Evolutionary conservation across 2,797 vertebrate genomes (phyloP), one percentile per base, ranked within the genome.

Genomic region (Coracias cyanogaster): DNA sequence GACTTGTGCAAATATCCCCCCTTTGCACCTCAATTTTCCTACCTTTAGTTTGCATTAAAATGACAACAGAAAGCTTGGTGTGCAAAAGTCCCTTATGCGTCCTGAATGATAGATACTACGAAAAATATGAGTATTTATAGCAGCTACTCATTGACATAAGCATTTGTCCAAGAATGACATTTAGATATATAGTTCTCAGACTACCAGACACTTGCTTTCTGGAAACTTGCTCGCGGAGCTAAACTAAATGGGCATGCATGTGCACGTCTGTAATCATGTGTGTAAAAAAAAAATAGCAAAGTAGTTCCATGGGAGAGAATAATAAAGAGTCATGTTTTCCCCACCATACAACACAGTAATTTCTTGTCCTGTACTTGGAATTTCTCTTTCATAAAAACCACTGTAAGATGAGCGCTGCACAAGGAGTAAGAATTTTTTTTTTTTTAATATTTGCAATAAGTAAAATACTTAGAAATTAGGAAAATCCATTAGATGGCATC

Each of bases 51-150:
- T 66, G 51, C 54, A n/a, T 76, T 91, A 78, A 70, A 95, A 92
- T 55, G 72, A 24, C 77, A 67, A 55, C 66, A 46, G 77, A 89
- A 91, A 94, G 29, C 64, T 52, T 91, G 81, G 41, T 17, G 35
- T 92, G 86, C 29, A 86, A 60, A 95, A 95, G 61, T 67, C 74
- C 64, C 86, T 67, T 55, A 78, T 92, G 78, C 93, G 67, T 69
- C 49, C 61, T 29, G 52, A 93, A 79, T 70, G 74, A 62, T 81
- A 87, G 72, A 37, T 87, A 51, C 49, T 67, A 62, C 29, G 90
- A 92, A 92, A 96, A 94, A 86, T 74, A 84, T 11, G 72, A 80
- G 79, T 45, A 91, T 88, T 97, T 96, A 71, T 52, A 82, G 77
- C 51, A 84, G 76, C 74, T 81, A 61, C 73, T 80, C 64, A 85